phyloP scores from a whole-genome alignment of 1,140 invertebrate genomes.

The Drosophila sp. region DNA sequence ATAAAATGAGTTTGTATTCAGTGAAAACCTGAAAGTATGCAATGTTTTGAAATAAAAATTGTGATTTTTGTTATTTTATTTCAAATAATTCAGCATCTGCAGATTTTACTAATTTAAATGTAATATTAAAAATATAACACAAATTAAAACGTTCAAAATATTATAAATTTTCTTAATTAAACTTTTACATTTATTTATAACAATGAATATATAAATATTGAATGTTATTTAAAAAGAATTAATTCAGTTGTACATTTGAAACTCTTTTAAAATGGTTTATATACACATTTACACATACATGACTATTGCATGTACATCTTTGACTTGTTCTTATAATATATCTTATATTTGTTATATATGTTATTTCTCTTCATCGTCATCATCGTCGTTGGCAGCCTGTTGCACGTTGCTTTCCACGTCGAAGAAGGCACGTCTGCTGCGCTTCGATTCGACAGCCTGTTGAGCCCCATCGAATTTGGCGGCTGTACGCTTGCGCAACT shows the following conservation, averaged over 20 bases:
- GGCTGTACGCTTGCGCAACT: constrained; percentile 94
- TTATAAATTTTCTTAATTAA: too few species aligned
- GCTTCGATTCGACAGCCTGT: constrained; percentile 48
- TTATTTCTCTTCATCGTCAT: constrained; percentile 40
- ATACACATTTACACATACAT: constrained; percentile 20
- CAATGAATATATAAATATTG: too few species aligned
- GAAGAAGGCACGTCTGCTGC: constrained; percentile 68
- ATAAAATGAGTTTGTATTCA: too few species aligned
- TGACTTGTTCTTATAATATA: neutral
- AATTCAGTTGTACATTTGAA: neutral
- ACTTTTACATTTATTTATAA: too few species aligned
- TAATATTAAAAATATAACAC: too few species aligned
- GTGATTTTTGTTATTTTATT: too few species aligned
- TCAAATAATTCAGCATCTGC: too few species aligned
- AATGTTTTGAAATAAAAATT: too few species aligned
- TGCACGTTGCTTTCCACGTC: constrained; percentile 55
- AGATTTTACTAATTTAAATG: too few species aligned
- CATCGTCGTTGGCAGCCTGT: constrained; percentile 28
- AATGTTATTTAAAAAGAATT: neutral
- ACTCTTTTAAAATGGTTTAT: constrained; percentile 1
- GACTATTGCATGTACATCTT: constrained; percentile 7
- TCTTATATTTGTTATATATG: neutral
- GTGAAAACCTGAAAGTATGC: too few species aligned
- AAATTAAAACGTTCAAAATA: too few species aligned
- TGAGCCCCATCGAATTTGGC: constrained; percentile 56